Conservation (phyloP, 2,113 vertebrate species). For the Protobothrops mucrosquamatus region DNA sequence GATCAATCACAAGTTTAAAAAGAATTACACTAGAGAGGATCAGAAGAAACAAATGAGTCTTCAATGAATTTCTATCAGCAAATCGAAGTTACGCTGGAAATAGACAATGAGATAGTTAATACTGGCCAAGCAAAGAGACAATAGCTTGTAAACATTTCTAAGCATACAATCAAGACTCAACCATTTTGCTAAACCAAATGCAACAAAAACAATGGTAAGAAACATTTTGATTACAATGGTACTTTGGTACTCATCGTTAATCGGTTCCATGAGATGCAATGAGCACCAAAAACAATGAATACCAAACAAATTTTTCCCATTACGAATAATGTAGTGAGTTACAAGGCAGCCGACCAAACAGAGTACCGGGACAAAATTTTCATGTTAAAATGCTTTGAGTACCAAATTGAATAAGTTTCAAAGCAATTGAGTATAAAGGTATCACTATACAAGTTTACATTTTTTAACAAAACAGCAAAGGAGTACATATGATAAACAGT, state of each 20-base stretch:
- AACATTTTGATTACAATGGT: neutral
- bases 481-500: neutral
- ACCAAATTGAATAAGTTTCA: neutral
- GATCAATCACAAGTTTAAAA: neutral
- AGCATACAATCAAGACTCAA: neutral
- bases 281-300: neutral
- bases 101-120: neutral
- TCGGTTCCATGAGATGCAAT: neutral
- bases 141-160: neutral
- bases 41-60: neutral
- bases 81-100: neutral
- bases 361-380: neutral
- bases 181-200: neutral
- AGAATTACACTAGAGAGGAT: neutral
- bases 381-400: neutral
- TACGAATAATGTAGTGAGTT: neutral
- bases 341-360: neutral
- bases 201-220: neutral
- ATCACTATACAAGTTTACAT: neutral
- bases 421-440: neutral
- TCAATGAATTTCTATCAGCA: neutral
- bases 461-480: neutral
- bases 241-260: neutral
- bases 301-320: neutral
- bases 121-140: neutral